A percentile compares a stretch with the other conserved stretches of the same genome.
Conservation (phyloP, 1,140 invertebrate genomes). For the Chrysoperla carnea region DNA sequence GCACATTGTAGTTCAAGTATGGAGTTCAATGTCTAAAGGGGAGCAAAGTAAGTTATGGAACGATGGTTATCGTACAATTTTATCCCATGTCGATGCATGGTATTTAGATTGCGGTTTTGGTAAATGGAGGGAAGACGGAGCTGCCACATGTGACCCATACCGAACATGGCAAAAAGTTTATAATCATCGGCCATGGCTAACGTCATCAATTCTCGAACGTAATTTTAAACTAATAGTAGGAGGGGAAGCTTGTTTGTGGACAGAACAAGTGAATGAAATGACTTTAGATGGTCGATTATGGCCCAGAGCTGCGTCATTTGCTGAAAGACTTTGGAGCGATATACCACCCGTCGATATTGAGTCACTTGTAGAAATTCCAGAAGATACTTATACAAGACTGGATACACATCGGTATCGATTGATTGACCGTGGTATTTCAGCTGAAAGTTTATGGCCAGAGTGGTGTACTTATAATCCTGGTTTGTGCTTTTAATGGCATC, state of each 20-base stretch:
- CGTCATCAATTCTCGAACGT: constrained; percentile 13
- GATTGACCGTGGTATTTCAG: constrained; percentile 35
- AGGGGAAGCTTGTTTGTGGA: constrained; percentile 53
- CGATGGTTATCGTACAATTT: constrained; percentile 55
- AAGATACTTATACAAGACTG: constrained; percentile 45
- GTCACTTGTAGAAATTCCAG: constrained; percentile 11
- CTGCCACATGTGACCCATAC: constrained; percentile 61
- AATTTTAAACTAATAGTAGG: constrained; percentile 31
- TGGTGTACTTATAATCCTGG: constrained; percentile 58
- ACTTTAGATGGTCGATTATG: constrained; percentile 46
- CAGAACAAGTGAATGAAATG: constrained; percentile 41
- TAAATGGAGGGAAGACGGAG: constrained; percentile 49
- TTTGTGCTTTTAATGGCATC: constrained; percentile 34
- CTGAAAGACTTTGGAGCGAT: constrained; percentile 36
- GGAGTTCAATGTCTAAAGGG: constrained; percentile 59
- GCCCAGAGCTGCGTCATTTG: constrained; percentile 46
- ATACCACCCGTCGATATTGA: constrained; percentile 5
- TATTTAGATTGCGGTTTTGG: constrained; percentile 73
- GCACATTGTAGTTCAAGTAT: constrained; percentile 44
- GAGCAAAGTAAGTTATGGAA: constrained; percentile 53
- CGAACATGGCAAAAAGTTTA: constrained; percentile 69
- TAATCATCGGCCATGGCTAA: constrained; percentile 54
- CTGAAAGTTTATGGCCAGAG: constrained; percentile 52
- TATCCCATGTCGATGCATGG: constrained; percentile 72
- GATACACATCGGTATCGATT: constrained; percentile 43